A percentile compares a stretch with the other conserved stretches of the same genome.
Evolutionary conservation across 2,797 vertebrate species (phyloP).

Genomic region (Hephaestus fuliginosus): DNA sequence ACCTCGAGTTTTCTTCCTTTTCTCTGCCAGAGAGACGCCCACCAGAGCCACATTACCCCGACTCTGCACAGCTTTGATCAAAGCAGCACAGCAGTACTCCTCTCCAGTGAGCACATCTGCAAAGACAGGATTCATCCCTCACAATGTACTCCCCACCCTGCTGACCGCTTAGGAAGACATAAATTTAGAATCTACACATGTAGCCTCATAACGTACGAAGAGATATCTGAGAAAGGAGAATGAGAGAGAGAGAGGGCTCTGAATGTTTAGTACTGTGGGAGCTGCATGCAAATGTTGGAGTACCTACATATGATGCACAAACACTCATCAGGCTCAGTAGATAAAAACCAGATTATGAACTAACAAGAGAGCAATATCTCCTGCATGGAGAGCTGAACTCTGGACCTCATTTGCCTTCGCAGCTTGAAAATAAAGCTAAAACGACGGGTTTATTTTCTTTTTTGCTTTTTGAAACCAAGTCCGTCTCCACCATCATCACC

Average conservation of each 20-base stretch:
- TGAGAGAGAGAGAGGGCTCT: not conserved
- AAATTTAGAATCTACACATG: constrained; percentile 49
- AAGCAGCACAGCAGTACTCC: constrained; percentile 38
- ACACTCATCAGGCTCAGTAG: not conserved
- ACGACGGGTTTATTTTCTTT: not conserved
- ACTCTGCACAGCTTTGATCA: constrained; percentile 66
- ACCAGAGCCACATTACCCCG: constrained; percentile 35
- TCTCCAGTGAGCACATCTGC: constrained; percentile 59
- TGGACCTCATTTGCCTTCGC: not conserved
- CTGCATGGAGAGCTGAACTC: not conserved
- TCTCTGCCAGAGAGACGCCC: constrained; percentile 41
- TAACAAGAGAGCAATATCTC: not conserved
- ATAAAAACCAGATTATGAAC: constrained; percentile 8
- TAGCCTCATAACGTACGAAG: not conserved
- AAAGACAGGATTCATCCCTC: constrained; percentile 71
- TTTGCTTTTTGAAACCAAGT: not conserved
- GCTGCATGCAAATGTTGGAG: constrained; percentile 19
- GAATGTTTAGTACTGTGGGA: constrained; percentile 31
- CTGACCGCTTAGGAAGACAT: constrained; percentile 35
- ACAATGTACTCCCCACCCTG: constrained; percentile 30
- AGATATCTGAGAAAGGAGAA: constrained; percentile 3
- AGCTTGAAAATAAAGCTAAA: not conserved
- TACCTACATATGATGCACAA: constrained; percentile 10
- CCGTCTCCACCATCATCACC: constrained; percentile 13
- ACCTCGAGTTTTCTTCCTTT: constrained; percentile 17